These are phyloP conservation scores for Crepidodera aurea DNA, from an alignment of 2,888 invertebrate genomes.

Conservation along the genomic window DNA sequence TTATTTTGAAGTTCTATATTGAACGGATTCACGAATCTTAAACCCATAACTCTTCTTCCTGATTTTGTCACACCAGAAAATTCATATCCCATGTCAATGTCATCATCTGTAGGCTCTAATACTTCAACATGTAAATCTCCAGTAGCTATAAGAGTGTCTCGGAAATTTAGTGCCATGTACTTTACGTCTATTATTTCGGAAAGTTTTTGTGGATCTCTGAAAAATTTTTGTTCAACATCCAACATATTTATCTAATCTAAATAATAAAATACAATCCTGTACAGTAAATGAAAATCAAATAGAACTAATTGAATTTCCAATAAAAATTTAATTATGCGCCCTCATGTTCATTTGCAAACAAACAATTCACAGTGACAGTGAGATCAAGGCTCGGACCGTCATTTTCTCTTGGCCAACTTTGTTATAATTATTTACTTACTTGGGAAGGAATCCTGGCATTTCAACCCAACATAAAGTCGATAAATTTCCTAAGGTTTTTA, in stretches of 20 bases:
- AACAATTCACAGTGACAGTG: no score
- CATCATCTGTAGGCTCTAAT: background rate
- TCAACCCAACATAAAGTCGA: slow-evolving; percentile 83
- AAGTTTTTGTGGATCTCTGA: slow-evolving; percentile 58
- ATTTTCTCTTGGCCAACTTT: no score
- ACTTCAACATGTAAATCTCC: slow-evolving; percentile 89
- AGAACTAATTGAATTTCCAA: no score
- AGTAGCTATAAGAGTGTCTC: slow-evolving; percentile 94
- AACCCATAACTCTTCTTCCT: slow-evolving; percentile 22
- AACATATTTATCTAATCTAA: no score
- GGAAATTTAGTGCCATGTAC: slow-evolving; percentile 93
- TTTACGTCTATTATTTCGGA: slow-evolving; percentile 65
- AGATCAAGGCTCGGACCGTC: no score
- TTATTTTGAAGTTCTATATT: slow-evolving; percentile 61
- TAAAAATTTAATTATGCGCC: no score
- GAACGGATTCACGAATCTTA: background rate
- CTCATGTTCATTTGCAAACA: no score
- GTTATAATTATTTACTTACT: slow-evolving; percentile 38
- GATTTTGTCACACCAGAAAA: slow-evolving; percentile 16
- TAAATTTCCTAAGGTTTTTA: slow-evolving; percentile 72
- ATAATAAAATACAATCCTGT: no score
- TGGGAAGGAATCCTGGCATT: slow-evolving; percentile 59
- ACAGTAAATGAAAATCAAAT: no score
- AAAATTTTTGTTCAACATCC: no score
- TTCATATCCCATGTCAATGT: background rate